Evolutionary conservation across 2,888 invertebrate species (phyloP), one percentile per base, ranked within the genome.

Genomic region (Spodoptera exigua): DNA sequence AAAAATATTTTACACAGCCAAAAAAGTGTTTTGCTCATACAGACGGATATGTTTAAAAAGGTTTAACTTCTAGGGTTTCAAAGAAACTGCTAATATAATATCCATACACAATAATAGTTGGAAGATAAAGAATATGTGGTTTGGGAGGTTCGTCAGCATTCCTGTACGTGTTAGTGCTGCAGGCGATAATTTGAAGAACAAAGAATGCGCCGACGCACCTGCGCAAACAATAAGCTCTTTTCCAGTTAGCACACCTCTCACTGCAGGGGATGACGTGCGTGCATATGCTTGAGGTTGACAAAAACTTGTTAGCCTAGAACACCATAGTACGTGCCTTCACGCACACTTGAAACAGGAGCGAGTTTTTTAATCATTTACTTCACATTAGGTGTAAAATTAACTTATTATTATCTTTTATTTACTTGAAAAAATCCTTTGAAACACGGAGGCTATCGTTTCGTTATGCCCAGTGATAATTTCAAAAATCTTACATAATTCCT

Each of bases 111-210:
- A 44, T 44, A 59, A 39, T 45, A 66, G 41, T 44, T 53, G 54
- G 27, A 67, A n/a, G n/a, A n/a, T n/a, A n/a, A n/a, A 58, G 56
- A 56, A 62, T 54, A 61, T 46, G 55, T 27, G 41, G 61, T 36
- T 46, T 41, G 56, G 61, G 64, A 69, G 61, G 56, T 56, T 60
- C 52, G 52, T 61, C 66, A 64, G 70, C 70, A 79, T 79, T 78
- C 77, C 69, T 51, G 21, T 79, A 72, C 78, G 78, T 78, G 82
- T 81, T 79, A 79, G 83, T 75, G 80, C 77, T 75, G 73, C 70
- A 70, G 84, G 85, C 86, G 92, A 88, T 93, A 93, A 94, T 93
- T 91, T 86, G 68, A 80, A 90, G 90, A 92, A 91, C 92, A 92
- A 93, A 92, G 92, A 86, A 79, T 83, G 84, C 83, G 80, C 79